Evolutionary conservation across 35 echinoderm and acorn worm species (phyloP), one percentile per base, ranked within the genome.

Genomic region (Ophiothrix spiculata): DNA sequence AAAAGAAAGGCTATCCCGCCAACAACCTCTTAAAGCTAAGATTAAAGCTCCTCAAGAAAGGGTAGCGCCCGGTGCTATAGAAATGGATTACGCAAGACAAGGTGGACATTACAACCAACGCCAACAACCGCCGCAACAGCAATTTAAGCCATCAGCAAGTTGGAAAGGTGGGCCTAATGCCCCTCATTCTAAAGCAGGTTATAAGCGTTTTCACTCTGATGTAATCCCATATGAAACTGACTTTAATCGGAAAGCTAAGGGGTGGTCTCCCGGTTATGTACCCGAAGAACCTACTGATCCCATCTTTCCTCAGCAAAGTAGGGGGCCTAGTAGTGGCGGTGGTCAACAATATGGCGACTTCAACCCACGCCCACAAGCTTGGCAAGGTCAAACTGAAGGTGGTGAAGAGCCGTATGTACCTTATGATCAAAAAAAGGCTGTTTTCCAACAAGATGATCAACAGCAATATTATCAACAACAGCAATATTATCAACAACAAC

Each of bases 171-270:
- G 34, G 21, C 25, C 25, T 8, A 69, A n/a, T n/a, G 16, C 17
- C 3, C 60, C 60, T 25, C 6, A 19, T 10, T 6, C 42, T 49
- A 28, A 28, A 1, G 10, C 17, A 69, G 17, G 16, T 28, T 69
- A 40, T 28, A 84, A 37, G 54, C 42, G 81, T 32, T 84, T 84
- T 37, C 81, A 84, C 34, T 13, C 42, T 36, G 54, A 37, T 37
- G 81, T 84, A 23, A 33, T 35, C 35, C 81, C 81, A 31, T 84
- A 84, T 60, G 78, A 80, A 41, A 84, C 63, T 31, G 37, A 84
- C 29, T 84, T 36, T 37, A 84, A 84, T 60, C 81, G 81, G 56
- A 63, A 54, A n/a, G 81, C 81, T 6, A 54, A 21, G n/a, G 81
- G 81, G 21, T 84, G 81, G 81, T 36, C 17, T 19, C 40, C 45